Conservation (phyloP, 2,888 invertebrate species). For the Dione vanillae region DNA sequence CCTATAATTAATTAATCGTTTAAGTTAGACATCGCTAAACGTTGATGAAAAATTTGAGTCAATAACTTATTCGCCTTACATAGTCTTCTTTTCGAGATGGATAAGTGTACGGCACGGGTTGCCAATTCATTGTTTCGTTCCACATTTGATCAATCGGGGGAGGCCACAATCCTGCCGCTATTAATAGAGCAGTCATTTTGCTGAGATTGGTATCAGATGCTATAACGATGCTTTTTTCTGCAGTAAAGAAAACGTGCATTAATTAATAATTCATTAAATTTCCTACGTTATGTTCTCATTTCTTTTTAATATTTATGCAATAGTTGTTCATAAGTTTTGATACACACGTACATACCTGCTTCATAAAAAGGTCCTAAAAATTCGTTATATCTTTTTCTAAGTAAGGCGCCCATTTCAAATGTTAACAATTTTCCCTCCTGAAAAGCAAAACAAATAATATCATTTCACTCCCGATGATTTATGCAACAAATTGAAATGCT, state of each 20-base stretch:
- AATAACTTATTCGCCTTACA: slow-evolving; percentile 53
- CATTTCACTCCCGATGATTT: slow-evolving; percentile 20
- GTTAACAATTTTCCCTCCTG: slow-evolving; percentile 84
- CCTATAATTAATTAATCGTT: too few species aligned
- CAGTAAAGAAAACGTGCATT: too few species aligned
- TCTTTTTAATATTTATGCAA: too few species aligned
- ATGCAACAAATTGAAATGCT: slow-evolving; percentile 31
- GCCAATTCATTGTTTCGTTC: slow-evolving; percentile 83
- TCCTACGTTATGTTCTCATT: background rate
- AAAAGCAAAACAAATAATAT: slow-evolving; percentile 51
- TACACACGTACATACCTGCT: slow-evolving; percentile 58
- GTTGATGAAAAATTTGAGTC: background rate
- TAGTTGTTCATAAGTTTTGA: too few species aligned
- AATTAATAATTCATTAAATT: too few species aligned
- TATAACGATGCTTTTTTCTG: slow-evolving; percentile 76
- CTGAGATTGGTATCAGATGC: slow-evolving; percentile 90
- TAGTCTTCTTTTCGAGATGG: slow-evolving; percentile 68
- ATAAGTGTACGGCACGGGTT: slow-evolving; percentile 86
- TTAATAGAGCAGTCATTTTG: slow-evolving; percentile 88
- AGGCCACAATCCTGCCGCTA: slow-evolving; percentile 89
- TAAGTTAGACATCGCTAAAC: background rate
- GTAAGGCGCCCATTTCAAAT: slow-evolving; percentile 82
- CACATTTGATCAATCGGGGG: slow-evolving; percentile 79
- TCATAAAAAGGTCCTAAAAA: slow-evolving; percentile 79
- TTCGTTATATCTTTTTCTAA: slow-evolving; percentile 79